Evolutionary conservation across 2,113 vertebrate genomes (phyloP), one percentile per base, ranked within the genome.

Genomic region (Erinaceus europaeus): DNA sequence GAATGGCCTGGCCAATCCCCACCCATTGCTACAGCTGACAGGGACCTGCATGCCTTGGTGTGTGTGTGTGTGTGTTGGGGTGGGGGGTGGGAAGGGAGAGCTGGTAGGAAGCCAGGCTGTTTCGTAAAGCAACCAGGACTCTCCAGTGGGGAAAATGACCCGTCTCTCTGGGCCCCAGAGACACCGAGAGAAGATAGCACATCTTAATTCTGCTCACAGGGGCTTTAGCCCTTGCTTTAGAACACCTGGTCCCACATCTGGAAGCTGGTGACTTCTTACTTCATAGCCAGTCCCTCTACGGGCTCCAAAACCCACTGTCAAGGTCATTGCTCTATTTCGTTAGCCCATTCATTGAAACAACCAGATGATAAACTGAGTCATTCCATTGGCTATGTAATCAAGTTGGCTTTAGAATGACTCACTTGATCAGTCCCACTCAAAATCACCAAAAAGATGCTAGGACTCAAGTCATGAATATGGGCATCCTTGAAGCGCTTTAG

Each of bases 1-100:
- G 96, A 97, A 93, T 95, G 92, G 84, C 90, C 92, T 90, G 55
- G 92, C 74, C 8, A 86, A 94, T 97, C 89, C 95, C 94, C 85
- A 95, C 82, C 93, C 84, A 0, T 82, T 94, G 96, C 95, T 94
- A 78, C 85, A 85, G 8, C 91, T 92, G 94, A 96, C 96, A 94
- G 68, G 74, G 72, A 80, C 92, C 86, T 38, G 36, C 50, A 55
- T 52, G 52, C 27, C 72, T 21, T 13, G 12, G 42, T 36, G 32
- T 23, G 9, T 15, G 4, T 4, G 5, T 29, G 36, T 21, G 29
- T 9, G 46, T 9, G 42, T 18, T 48, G 11, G 34, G 20, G 5
- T 4, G 21, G 62, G 27, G 21, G 3, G 9, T 6, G 6, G 20
- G 20, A 27, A 27, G 25, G 48, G 27, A 74, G 13, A 25, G 17